phyloP scores from a whole-genome alignment of 2,113 vertebrate genomes.

The Megaptera novaeangliae region DNA sequence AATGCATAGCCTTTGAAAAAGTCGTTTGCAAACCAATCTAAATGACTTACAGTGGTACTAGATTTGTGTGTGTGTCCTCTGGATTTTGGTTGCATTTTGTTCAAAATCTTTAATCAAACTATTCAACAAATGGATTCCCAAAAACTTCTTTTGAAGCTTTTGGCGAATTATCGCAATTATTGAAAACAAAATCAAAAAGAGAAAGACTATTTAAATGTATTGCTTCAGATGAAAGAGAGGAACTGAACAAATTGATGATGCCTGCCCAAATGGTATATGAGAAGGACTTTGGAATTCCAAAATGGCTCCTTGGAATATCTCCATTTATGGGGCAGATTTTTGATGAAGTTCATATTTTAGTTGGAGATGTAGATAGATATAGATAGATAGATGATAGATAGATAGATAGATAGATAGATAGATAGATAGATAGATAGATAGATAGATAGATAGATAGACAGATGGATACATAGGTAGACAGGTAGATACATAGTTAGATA shows the following conservation, averaged over 20 bases:
- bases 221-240: not conserved
- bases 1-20: not conserved
- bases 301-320: not conserved
- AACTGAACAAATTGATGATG: accelerated
- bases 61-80: not conserved
- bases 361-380: not conserved
- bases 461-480: not conserved
- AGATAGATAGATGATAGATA: not conserved
- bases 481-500: no score
- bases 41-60: not conserved
- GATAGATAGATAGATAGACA: not conserved
- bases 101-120: not conserved
- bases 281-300: not conserved
- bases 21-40: not conserved
- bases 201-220: not conserved
- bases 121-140: not conserved
- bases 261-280: not conserved
- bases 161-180: not conserved
- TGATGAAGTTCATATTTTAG: not conserved
- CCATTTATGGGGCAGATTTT: not conserved
- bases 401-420: not conserved
- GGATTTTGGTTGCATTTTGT: not conserved
- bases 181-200: not conserved
- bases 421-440: not conserved
- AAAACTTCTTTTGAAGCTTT: not conserved